phyloP scores from a whole-genome alignment of 2,113 vertebrate species.

The Labrus mixtus region DNA sequence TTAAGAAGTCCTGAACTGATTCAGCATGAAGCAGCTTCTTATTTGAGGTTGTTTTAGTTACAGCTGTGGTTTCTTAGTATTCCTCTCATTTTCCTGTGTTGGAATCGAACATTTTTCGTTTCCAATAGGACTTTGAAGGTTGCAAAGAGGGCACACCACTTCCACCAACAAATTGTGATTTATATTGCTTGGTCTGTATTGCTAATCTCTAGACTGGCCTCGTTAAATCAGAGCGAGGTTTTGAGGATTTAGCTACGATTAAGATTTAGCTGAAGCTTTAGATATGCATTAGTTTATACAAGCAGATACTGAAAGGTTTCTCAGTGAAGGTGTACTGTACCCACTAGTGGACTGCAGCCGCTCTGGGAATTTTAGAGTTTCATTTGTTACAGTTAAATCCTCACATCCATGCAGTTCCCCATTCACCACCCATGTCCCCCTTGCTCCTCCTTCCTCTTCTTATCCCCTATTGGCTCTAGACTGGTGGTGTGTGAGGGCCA shows the following conservation, averaged over 20 bases:
- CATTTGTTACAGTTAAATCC: conserved; percentile 39
- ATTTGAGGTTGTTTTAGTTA: too few species aligned
- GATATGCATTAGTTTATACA: neutral
- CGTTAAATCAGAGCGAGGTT: neutral
- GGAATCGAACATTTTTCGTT: too few species aligned
- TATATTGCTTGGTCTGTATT: neutral
- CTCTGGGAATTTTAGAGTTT: conserved; percentile 27
- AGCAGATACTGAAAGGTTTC: neutral
- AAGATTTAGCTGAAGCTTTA: neutral
- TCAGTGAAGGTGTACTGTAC: neutral
- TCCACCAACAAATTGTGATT: neutral
- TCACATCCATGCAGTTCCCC: conserved; percentile 64
- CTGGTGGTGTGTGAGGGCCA: conserved; percentile 88
- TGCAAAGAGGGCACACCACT: neutral
- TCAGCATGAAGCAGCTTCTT: too few species aligned
- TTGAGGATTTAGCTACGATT: neutral
- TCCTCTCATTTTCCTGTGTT: too few species aligned
- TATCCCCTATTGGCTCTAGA: conserved; percentile 89
- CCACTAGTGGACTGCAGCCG: neutral
- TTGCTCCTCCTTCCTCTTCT: conserved; percentile 84
- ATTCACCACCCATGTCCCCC: conserved; percentile 73
- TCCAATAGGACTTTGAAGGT: neutral
- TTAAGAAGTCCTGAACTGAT: too few species aligned
- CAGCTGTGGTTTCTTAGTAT: too few species aligned
- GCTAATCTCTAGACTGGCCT: neutral